Evolutionary conservation across 2,888 invertebrate species (phyloP).

Genomic region (Scrobipalpa atriplicella): DNA sequence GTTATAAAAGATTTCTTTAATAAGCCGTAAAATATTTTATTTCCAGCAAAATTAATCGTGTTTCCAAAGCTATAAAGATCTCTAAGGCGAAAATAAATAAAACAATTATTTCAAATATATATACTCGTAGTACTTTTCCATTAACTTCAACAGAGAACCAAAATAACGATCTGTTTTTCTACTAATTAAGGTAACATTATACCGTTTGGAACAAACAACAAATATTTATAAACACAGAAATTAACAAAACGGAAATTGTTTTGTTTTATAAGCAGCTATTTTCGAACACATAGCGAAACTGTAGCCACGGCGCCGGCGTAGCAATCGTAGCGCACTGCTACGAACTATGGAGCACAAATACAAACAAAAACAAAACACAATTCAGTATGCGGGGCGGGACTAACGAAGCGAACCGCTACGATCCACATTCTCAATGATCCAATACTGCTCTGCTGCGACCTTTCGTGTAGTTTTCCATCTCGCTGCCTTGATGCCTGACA

Average conservation of each 20-base stretch:
- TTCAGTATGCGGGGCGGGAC: conserved; percentile 8
- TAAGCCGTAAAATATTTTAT: too few relatives aligned
- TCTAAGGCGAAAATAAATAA: background rate
- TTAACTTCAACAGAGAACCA: too few relatives aligned
- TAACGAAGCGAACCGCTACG: background rate
- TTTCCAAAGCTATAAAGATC: too few relatives aligned
- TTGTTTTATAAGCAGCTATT: background rate
- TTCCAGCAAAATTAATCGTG: too few relatives aligned
- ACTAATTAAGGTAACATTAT: background rate
- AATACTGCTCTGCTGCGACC: conserved; percentile 29
- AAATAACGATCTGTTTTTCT: background rate
- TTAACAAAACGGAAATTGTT: background rate
- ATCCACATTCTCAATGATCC: conserved; percentile 27
- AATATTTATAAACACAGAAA: background rate
- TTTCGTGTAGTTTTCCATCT: conserved; percentile 37
- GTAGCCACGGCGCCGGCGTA: background rate
- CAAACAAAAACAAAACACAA: conserved; percentile 2
- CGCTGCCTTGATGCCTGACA: conserved; percentile 34
- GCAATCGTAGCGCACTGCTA: conserved; percentile 5
- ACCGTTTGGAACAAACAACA: background rate
- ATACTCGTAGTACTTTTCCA: background rate
- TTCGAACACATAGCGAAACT: background rate
- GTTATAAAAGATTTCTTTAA: too few relatives aligned
- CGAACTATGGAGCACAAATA: background rate
- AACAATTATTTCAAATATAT: background rate